phyloP scores from a whole-genome alignment of 2,888 invertebrate genomes.

The Mechanitis mazaeus region DNA sequence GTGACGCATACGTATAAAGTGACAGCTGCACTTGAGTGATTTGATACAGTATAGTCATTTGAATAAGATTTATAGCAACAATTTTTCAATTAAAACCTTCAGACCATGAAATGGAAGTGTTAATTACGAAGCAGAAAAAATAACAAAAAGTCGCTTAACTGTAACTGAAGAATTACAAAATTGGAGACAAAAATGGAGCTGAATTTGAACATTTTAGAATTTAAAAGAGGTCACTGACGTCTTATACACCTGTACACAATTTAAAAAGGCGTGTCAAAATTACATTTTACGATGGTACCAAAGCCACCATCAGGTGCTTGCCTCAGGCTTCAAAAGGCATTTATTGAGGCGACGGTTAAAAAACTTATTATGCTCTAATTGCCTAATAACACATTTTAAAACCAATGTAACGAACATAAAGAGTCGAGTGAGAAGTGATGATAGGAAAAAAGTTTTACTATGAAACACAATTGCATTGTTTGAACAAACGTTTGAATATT shows the following conservation, averaged over 20 bases:
- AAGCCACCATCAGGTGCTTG: not conserved
- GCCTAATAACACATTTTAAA: not conserved
- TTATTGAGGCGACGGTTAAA: not conserved
- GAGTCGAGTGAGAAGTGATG: not conserved
- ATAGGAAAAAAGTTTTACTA: conserved; percentile 28
- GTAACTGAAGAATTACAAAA: conserved; percentile 2
- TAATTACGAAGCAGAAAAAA: not conserved
- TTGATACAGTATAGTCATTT: conserved; percentile 8
- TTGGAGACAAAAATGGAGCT: not conserved
- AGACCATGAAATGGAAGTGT: conserved; percentile 3
- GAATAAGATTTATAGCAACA: conserved; percentile 7
- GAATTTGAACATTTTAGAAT: not conserved
- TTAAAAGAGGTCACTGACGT: conserved; percentile 6
- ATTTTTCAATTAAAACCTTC: conserved; percentile 1
- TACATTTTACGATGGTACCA: not conserved
- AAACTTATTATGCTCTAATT: not conserved
- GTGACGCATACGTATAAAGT: conserved; percentile 51
- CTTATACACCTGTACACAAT: conserved; percentile 24
- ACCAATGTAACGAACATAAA: not conserved
- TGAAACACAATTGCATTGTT: conserved; percentile 18
- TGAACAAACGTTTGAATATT: conserved; percentile 26
- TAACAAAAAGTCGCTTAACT: not conserved
- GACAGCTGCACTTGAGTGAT: conserved; percentile 29
- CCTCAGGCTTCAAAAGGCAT: not conserved
- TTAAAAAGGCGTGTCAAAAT: conserved; percentile 13